Base-by-base conservation (phyloP, 2,888 invertebrate species). In the Graphium colonna region DNA sequence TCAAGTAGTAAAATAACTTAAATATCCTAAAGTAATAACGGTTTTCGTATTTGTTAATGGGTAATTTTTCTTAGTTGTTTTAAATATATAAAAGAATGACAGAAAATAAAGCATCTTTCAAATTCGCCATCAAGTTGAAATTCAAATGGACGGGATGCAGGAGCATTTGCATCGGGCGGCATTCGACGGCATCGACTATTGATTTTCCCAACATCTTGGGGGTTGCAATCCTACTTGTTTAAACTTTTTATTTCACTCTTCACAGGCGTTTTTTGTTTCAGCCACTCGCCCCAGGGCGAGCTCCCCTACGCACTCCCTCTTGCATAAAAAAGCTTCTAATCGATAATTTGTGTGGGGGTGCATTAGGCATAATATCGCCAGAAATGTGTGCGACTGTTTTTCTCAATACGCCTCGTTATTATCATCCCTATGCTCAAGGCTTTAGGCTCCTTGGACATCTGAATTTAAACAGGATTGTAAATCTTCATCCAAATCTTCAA, bases 261-360 rank as follows among this genome's bases (percentile, higher is more conserved):
- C 88, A 81, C 85, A 79, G 82, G 73, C 75, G 83, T 87, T 89
- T 89, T 89, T 89, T 89, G 89, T 89, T 89, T 89, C 89, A 87
- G 79, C 87, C 83, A 79, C 81, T 80, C 87, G 78, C 88, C 85
- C 73, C 74, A 69, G 77, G 77, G 69, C 65, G 5, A 68, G 69
- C 77, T 77, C 88, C 88, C 89, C 82, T 75, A 79, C 77, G 80
- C 73, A 81, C 67, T 82, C 88, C 86, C 89, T 89, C 89, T 89
- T 89, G 89, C 89, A 89, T 89, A 89, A 89, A 89, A 89, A 89
- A 89, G 89, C 87, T 85, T 83, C 88, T 89, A 89, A 89, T 89
- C 89, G 89, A 89, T 89, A 89, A 89, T 89, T 89, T 89, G 83
- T 89, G 86, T 89, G 89, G 89, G 86, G 88, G 89, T 88, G 89